phyloP scores from a whole-genome alignment of 2,113 vertebrate species.

The Pan troglodytes region NHGRI_mPanTro3-v2.1_pri NC_072409.2:91203501-91204000 shows the following conservation, averaged over 20 bases:
- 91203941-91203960: not conserved
- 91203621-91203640: not conserved
- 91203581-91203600: not conserved
- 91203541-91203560: not conserved
- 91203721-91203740: accelerated
- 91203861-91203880: not conserved
- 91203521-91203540: not conserved
- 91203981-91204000: not conserved
- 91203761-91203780: not conserved
- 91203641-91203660: not conserved
- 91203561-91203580: not conserved
- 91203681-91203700: not conserved
- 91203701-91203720: not conserved
- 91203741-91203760: not conserved
- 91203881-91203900: not conserved
- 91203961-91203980: not conserved
- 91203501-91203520: not conserved
- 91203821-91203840: not conserved
- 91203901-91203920: not conserved
- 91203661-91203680: not conserved
- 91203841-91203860: not conserved
- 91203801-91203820: not conserved
- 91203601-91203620: not conserved
- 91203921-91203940: not conserved
- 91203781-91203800: not conserved